Percentiles rank a stretch among this genome's conserved stretches.
Evolutionary conservation across 1,140 invertebrate genomes (phyloP).

Genomic region (Arion vulgaris): DNA sequence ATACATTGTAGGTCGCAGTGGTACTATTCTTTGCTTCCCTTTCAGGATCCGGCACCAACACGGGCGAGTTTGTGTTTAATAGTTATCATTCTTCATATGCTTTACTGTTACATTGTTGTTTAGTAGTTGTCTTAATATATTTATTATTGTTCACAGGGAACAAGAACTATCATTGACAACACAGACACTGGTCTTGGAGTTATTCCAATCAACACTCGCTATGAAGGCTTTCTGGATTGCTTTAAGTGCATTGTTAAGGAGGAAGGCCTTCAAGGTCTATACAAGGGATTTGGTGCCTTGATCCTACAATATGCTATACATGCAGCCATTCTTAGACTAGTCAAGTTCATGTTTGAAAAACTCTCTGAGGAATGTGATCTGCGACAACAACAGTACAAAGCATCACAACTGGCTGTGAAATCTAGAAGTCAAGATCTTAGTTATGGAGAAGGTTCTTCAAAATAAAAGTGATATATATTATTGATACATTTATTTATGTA

Average conservation of each 20-base stretch:
- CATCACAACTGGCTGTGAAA: background rate
- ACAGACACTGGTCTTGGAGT: slow-evolving; percentile 87
- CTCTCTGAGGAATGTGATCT: slow-evolving; percentile 47
- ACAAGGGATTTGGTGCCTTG: slow-evolving; percentile 95
- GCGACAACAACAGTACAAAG: background rate
- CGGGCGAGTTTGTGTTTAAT: too few species aligned
- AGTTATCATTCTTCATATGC: too few species aligned
- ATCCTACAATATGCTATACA: slow-evolving; percentile 90
- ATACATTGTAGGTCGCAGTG: too few species aligned
- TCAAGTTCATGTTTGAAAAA: slow-evolving; percentile 66
- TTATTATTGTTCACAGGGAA: slow-evolving; percentile 77
- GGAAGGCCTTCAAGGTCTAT: slow-evolving; percentile 88
- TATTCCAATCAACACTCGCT: slow-evolving; percentile 85
- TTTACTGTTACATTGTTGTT: too few species aligned
- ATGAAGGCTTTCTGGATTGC: slow-evolving; percentile 88
- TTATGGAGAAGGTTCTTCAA: background rate
- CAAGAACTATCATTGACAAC: slow-evolving; percentile 96
- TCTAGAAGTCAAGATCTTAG: background rate
- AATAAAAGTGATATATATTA: background rate
- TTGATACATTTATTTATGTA: too few species aligned
- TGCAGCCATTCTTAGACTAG: slow-evolving; percentile 63
- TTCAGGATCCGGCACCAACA: too few species aligned
- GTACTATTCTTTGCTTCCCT: too few species aligned
- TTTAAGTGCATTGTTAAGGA: slow-evolving; percentile 86
- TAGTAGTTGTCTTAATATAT: too few species aligned